phyloP scores from a whole-genome alignment of 2,113 vertebrate species.

The Tinamus guttatus region DNA sequence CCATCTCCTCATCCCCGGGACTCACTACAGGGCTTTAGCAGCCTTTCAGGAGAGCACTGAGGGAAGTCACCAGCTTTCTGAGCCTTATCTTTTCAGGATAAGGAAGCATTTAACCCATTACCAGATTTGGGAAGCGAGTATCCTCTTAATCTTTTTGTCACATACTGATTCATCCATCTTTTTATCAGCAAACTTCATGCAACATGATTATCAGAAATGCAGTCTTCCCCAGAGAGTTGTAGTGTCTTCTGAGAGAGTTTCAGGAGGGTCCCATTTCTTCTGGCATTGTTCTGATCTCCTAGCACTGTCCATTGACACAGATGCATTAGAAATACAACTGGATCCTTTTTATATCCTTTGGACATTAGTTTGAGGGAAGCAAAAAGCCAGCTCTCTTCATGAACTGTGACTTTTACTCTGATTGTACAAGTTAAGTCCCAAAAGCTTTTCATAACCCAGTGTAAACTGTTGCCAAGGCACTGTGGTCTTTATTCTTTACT shows the following conservation, averaged over 20 bases:
- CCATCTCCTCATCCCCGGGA: background rate
- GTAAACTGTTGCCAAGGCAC: background rate
- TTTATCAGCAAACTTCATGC: background rate
- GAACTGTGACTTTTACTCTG: background rate
- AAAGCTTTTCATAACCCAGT: background rate
- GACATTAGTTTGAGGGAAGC: background rate
- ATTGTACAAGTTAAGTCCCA: background rate
- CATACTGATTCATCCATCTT: background rate
- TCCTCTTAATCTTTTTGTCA: background rate
- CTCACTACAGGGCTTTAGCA: background rate
- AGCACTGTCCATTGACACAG: background rate
- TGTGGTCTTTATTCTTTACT: fast-evolving
- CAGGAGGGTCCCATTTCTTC: background rate
- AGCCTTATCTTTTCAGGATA: background rate
- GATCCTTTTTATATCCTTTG: background rate
- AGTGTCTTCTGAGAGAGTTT: background rate
- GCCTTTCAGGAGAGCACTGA: background rate
- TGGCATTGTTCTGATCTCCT: background rate
- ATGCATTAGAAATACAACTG: background rate
- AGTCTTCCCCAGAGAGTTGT: background rate
- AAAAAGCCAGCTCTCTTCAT: background rate
- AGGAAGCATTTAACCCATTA: background rate
- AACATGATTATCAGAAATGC: background rate
- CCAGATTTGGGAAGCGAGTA: background rate
- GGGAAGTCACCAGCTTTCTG: background rate